Base-by-base conservation (phyloP, 1,140 invertebrate species). In the Vollenhovia emeryi region DNA sequence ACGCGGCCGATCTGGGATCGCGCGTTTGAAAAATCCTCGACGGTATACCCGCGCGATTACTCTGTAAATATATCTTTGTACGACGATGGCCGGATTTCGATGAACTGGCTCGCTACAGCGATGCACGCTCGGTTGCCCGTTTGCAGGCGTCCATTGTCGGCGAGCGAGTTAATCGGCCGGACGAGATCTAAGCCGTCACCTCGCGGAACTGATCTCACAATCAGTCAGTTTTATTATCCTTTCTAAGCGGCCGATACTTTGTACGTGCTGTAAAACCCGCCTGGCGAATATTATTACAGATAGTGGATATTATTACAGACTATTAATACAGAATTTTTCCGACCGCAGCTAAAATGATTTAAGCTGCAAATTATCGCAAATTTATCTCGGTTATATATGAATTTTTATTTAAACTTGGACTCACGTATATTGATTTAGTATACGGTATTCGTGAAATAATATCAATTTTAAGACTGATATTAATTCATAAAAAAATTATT, bases 61-160 rank as follows among this genome's bases (percentile, higher is more conserved):
- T 1, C 52, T 18, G 30, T 74, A 21, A 62, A 88, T 88, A 78
- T 88, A 2, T 13, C 40, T 45, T 69, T 48, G 6, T 15, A 30
- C 45, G 11, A 48, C n/a, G 27, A 9, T 15, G 15, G 1, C 4
- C 24, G 18, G 45, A 74, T 60, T 68, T 52, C 27, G 8, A 27
- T 11, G 15, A 33, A 11, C 18, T 15, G 9, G 15, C 9, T n/a
- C 11, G 30, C 43, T 55, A 21, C 89, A 76, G n/a, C n/a, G 55
- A 27, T 33, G 85, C 40, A 18, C 18, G 0, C 8, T 27, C 43
- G 80, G 85, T 87, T 89, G 85, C 88, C 40, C 52, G n/a, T 33
- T 8, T n/a, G 24, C 48, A 86, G 88, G 88, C 48, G 85, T 71
- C 1, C 76, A 18, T 8, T 21, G 24, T 1, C 7, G n/a, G n/a